phyloP scores from a whole-genome alignment of 64 coral and sea anemone species.

The Pocillopora damicornis region DNA sequence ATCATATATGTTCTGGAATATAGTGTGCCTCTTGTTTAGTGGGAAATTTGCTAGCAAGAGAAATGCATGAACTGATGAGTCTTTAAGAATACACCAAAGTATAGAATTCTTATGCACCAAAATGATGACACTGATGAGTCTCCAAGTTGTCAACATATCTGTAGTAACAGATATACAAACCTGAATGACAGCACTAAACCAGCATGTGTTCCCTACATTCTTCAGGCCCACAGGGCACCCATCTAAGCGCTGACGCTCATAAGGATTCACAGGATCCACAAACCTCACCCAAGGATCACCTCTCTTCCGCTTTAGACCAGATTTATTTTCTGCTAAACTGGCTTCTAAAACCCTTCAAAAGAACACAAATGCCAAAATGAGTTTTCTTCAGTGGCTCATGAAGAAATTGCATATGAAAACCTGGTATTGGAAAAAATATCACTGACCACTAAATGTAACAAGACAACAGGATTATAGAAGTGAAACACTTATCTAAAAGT shows the following conservation, averaged over 20 bases:
- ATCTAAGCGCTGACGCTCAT: conserved; percentile 74
- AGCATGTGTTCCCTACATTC: conserved; percentile 95
- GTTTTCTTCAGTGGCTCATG: no score
- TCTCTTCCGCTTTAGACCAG: conserved; percentile 79
- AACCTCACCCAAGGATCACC: conserved; percentile 74
- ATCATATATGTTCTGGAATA: no score
- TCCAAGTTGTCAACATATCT: not conserved
- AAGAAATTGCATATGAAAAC: no score
- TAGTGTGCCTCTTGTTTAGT: no score
- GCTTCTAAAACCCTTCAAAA: conserved; percentile 77
- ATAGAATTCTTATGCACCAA: no score
- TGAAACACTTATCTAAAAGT: no score
- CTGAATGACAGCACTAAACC: conserved; percentile 99
- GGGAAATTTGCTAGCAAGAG: no score
- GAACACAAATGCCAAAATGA: not conserved
- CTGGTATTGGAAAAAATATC: no score
- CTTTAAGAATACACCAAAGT: not conserved
- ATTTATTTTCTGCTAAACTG: conserved; percentile 83
- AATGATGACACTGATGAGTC: not conserved
- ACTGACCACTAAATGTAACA: no score
- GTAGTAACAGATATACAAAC: conserved; percentile 5
- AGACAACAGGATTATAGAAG: no score
- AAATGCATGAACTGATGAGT: not conserved
- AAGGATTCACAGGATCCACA: conserved; percentile 89
- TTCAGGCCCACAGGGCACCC: conserved; percentile 82